These are phyloP conservation scores for Acestrorhynchus altus DNA, from an alignment of 2,797 vertebrate genomes.

Conservation along the genomic window DNA sequence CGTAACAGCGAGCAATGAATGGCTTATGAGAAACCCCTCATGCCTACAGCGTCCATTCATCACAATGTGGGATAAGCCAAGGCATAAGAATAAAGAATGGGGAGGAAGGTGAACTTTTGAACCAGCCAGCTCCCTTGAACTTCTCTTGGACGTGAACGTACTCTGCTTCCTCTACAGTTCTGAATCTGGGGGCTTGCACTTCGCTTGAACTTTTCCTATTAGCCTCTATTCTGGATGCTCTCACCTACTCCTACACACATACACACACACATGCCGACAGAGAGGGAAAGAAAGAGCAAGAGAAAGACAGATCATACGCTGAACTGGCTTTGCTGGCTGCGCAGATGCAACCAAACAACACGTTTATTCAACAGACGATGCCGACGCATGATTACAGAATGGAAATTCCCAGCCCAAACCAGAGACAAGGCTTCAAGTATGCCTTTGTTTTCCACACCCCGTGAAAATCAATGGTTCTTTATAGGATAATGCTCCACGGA, in stretches of 20 bases:
- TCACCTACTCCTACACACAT: slow-evolving; percentile 1
- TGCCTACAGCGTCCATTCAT: not conserved
- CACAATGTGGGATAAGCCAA: not conserved
- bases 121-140: slow-evolving; percentile 27
- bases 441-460: not conserved
- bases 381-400: not conserved
- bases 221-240: slow-evolving; percentile 27
- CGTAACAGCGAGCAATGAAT: slow-evolving; percentile 17
- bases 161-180: slow-evolving; percentile 27
- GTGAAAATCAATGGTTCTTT: not conserved
- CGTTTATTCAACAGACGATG: not conserved
- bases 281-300: not conserved
- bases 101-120: slow-evolving; percentile 40
- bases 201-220: slow-evolving; percentile 39
- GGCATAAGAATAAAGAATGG: slow-evolving; percentile 1
- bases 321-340: not conserved
- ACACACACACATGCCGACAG: not conserved
- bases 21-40: not conserved
- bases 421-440: not conserved
- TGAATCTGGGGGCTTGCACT: slow-evolving; percentile 35
- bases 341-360: slow-evolving; percentile 6
- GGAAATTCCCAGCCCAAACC: slow-evolving; percentile 2
- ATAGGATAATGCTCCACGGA: not conserved
- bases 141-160: slow-evolving; percentile 37
- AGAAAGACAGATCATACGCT: not conserved